A percentile compares a stretch with the other conserved stretches of the same genome.
Conservation (phyloP, 2,113 vertebrate species). For the Anhinga rufa region DNA sequence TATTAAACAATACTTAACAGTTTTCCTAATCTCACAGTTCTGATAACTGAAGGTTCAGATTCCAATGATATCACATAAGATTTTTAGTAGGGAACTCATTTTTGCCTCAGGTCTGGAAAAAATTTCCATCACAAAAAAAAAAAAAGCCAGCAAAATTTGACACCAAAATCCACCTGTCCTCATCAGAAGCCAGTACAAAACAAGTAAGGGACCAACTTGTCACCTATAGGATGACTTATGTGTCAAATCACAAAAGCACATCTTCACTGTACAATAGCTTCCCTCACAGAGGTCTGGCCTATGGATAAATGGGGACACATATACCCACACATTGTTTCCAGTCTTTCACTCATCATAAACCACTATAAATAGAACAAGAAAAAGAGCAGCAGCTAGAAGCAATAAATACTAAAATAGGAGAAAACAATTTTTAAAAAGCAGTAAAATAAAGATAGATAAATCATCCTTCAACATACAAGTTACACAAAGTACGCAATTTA, state of each 20-base stretch:
- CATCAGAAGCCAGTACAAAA: neutral
- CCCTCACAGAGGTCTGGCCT: neutral
- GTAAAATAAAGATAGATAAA: neutral
- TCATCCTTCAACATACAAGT: neutral
- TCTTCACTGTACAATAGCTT: neutral
- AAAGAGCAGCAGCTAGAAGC: neutral
- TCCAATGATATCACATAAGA: too few species aligned
- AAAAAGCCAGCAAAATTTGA: neutral
- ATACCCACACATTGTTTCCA: neutral
- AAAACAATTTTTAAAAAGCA: neutral
- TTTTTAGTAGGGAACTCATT: neutral
- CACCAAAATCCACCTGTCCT: neutral
- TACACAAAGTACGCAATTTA: neutral
- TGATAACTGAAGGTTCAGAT: neutral
- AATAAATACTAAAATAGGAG: neutral
- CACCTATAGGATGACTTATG: neutral
- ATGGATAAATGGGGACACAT: neutral
- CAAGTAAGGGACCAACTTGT: neutral
- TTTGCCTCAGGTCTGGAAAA: neutral
- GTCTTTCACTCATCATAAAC: neutral
- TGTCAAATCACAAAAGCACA: neutral
- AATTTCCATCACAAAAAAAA: neutral
- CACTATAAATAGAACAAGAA: neutral
- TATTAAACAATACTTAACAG: neutral
- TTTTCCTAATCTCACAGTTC: neutral